phyloP scores from a whole-genome alignment of 2,888 invertebrate species.

The Aelia acuminata region DNA sequence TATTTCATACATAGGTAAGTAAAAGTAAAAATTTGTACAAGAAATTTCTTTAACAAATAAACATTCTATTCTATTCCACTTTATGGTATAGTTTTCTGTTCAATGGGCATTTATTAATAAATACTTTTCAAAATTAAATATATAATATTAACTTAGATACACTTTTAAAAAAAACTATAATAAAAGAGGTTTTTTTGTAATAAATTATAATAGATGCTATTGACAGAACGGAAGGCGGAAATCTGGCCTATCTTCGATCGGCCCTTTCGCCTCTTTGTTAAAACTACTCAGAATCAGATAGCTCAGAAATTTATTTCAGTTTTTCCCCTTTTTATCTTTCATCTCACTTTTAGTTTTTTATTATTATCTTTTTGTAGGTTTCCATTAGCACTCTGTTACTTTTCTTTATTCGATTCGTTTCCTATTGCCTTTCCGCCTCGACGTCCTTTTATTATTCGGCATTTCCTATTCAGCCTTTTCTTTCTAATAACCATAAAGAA shows the following conservation, averaged over 20 bases:
- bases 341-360: constrained; percentile 41
- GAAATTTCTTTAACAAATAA: too few relatives aligned
- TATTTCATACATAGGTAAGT: too few relatives aligned
- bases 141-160: too few relatives aligned
- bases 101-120: too few relatives aligned
- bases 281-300: constrained; percentile 20
- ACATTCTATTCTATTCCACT: too few relatives aligned
- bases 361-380: constrained; percentile 25
- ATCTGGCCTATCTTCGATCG: background rate
- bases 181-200: too few relatives aligned
- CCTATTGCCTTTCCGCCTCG: background rate
- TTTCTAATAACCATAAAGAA: background rate
- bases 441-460: constrained; percentile 1
- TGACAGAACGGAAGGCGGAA: background rate
- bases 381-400: constrained; percentile 32
- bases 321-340: constrained; percentile 25
- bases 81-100: too few relatives aligned
- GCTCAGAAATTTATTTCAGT: constrained; percentile 29
- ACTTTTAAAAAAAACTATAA: too few relatives aligned
- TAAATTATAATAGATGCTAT: background rate
- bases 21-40: too few relatives aligned
- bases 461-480: background rate
- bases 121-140: too few relatives aligned
- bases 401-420: constrained; percentile 19
- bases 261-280: background rate